These are phyloP conservation scores for Pteria penguin DNA, from an alignment of 2,888 invertebrate species.

Conservation along the genomic window DNA sequence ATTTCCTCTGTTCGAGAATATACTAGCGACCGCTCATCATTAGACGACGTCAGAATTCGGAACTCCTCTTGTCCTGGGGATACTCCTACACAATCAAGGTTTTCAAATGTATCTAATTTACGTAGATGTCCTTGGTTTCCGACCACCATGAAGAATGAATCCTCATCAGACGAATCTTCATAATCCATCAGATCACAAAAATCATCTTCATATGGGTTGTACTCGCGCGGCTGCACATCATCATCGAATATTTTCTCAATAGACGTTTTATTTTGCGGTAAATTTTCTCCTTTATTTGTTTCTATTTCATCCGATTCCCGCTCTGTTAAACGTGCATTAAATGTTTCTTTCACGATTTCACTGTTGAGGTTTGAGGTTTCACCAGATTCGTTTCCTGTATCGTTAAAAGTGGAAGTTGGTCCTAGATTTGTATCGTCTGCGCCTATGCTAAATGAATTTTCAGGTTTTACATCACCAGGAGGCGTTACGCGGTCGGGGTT, in stretches of 20 bases:
- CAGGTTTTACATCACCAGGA: neutral
- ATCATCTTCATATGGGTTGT: constrained; percentile 62
- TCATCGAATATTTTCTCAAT: constrained; percentile 30
- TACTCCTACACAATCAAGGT: constrained; percentile 57
- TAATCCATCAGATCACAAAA: constrained; percentile 50
- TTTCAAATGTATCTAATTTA: constrained; percentile 52
- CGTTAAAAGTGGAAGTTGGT: neutral
- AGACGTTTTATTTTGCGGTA: neutral
- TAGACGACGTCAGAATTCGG: constrained; percentile 45
- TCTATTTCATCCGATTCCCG: neutral
- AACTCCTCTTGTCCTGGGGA: constrained; percentile 53
- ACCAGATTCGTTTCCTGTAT: neutral
- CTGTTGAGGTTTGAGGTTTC: neutral
- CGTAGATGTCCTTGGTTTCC: constrained; percentile 53
- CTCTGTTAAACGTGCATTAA: neutral
- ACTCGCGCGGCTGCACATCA: constrained; percentile 58
- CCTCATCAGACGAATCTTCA: constrained; percentile 54
- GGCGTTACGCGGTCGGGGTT: neutral
- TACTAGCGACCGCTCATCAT: constrained; percentile 52
- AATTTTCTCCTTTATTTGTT: neutral
- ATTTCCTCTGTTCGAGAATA: constrained; percentile 59
- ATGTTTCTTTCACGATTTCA: neutral
- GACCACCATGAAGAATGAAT: constrained; percentile 58
- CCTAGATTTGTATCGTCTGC: neutral
- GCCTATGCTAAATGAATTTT: neutral